Evolutionary conservation across 2,888 invertebrate species (phyloP).

Genomic region (Artemia sinica): DNA sequence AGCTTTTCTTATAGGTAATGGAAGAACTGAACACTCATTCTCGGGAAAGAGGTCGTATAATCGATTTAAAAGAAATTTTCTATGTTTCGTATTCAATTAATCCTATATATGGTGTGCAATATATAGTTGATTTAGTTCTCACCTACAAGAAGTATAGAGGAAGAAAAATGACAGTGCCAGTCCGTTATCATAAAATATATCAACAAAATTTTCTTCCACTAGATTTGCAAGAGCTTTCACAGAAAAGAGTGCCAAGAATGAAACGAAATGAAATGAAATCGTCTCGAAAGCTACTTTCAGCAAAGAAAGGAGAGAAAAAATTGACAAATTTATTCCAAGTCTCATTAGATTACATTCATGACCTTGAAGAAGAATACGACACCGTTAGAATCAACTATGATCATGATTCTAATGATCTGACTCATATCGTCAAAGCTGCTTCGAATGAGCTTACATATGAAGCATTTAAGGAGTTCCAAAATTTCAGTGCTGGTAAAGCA

Average conservation of each 20-base stretch:
- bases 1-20: constrained; percentile 46
- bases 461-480: background rate
- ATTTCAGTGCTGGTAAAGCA: constrained; percentile 23
- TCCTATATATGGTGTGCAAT: constrained; percentile 71
- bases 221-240: constrained; percentile 20
- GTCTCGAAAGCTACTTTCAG: background rate
- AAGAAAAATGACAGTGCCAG: constrained; percentile 83
- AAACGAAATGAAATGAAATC: background rate
- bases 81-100: constrained; percentile 79
- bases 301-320: constrained; percentile 28
- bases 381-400: background rate
- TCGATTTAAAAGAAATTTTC: constrained; percentile 82
- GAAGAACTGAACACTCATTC: constrained; percentile 78
- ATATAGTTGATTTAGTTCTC: constrained; percentile 74
- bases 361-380: constrained; percentile 24
- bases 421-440: background rate
- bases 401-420: background rate
- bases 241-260: background rate
- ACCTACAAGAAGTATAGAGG: constrained; percentile 81
- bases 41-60: constrained; percentile 71
- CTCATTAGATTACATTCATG: background rate
- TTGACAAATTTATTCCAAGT: constrained; percentile 36
- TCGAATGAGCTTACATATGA: background rate
- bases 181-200: constrained; percentile 78
- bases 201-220: constrained; percentile 66